A percentile compares a stretch with the other conserved stretches of the same genome.
Evolutionary conservation across 53 echinoderm and acorn worm genomes (phyloP).

Genomic region (Echinarachnius parma): DNA sequence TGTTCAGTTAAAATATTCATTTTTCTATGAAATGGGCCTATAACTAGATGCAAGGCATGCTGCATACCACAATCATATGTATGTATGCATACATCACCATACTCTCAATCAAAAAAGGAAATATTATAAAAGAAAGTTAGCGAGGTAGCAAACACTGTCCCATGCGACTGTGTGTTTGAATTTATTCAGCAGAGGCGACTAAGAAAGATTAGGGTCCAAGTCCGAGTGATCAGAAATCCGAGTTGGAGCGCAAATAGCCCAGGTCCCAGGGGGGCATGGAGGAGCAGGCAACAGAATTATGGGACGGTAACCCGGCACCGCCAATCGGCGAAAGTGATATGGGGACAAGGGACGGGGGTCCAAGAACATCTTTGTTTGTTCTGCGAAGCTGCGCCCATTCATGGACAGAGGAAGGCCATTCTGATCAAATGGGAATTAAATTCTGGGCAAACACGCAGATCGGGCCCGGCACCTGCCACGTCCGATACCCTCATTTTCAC

Average conservation of each 20-base stretch:
- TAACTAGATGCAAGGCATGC: no score
- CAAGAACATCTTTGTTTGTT: conserved; percentile 51
- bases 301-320: conserved; percentile 37
- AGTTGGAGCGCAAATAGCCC: conserved; percentile 6
- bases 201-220: conserved; percentile 10
- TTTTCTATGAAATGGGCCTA: no score
- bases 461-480: conserved; percentile 28
- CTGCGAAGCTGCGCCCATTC: conserved; percentile 32
- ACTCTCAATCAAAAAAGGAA: no score
- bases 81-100: no score
- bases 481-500: conserved; percentile 4
- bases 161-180: conserved; percentile 4
- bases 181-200: conserved; percentile 29
- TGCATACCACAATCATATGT: no score
- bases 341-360: no score
- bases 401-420: conserved; percentile 19
- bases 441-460: conserved; percentile 22
- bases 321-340: conserved; percentile 46
- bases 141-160: no score
- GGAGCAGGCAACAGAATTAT: no score
- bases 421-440: conserved; percentile 40
- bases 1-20: no score
- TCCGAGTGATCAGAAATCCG: not conserved
- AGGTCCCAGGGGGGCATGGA: conserved; percentile 27
- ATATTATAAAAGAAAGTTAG: no score